Base-by-base conservation (phyloP, 2,113 vertebrate genomes). In the Ptyas mucosa region DNA sequence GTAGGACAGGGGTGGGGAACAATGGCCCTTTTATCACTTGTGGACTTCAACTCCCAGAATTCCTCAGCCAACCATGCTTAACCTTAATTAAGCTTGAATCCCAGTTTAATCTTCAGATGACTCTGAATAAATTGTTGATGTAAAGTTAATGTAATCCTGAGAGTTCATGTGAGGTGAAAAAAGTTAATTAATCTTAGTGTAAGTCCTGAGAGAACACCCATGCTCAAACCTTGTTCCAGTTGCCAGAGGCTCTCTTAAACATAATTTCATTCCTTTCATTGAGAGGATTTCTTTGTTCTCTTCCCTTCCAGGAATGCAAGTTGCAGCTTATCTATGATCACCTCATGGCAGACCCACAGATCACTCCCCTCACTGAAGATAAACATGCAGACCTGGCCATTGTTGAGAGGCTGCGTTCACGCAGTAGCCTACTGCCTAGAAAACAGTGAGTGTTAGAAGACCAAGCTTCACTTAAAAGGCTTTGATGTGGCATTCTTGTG, bases 271-370 rank as follows among this genome's bases (percentile, higher is more conserved):
- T 52, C 46, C 89, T 21, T 21, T 15, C 49, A 49, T 29, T 85
- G 18, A 90, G 18, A 89, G 53, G 7, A 4, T 81, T 21, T 75
- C 10, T 89, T 46, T n/a, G 9, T 85, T 85, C 18, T 49, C 51
- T 75, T 18, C 29, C 11, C 7, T 29, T 21, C 51, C 75, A 93
- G 92, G 88, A 93, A 14, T 89, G 92, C 88, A 93, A 93, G 14
- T n/a, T 93, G 54, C 53, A 90, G 54, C 53, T 93, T 93, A 61
- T 90, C 69, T 86, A 93, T 93, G 75, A 89, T 54, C 86, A 61
- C 46, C 69, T 93, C 43, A 89, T 90, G 92, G 23, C 54, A 20
- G 92, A 93, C 12, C 43, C 92, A 61, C 43, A 85, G 29, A 85
- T 39, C 69, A 58, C 8, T 39, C 54, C 88, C 39, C 26, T 43